Conservation (phyloP, 2,113 vertebrate species). For the Barbus barbus region DNA sequence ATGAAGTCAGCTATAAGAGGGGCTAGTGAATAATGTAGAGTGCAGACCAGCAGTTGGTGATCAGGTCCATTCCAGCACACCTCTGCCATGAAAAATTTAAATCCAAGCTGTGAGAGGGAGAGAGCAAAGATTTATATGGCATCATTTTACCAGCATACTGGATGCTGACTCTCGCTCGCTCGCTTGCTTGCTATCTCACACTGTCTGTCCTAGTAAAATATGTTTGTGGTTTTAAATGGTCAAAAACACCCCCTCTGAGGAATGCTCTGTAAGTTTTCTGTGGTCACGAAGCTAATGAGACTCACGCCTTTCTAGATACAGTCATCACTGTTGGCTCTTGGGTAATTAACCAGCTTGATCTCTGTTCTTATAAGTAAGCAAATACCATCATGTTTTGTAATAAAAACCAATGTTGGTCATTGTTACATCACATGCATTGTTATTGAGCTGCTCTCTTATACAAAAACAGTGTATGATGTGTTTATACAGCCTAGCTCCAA, state of each 20-base stretch:
- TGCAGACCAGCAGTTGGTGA: conserved; percentile 43
- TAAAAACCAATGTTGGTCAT: too few relatives aligned
- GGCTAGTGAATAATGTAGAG: conserved; percentile 69
- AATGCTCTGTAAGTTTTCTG: conserved; percentile 37
- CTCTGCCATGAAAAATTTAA: conserved; percentile 68
- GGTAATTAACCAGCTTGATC: too few relatives aligned
- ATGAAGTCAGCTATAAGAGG: conserved; percentile 64
- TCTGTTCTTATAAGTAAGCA: too few relatives aligned
- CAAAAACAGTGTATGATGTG: too few relatives aligned
- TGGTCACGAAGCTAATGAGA: conserved; percentile 62
- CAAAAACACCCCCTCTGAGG: conserved; percentile 40
- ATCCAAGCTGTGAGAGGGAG: conserved; percentile 36
- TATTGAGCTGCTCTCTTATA: too few relatives aligned
- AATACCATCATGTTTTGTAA: too few relatives aligned
- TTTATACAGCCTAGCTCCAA: too few relatives aligned
- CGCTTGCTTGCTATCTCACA: too few relatives aligned
- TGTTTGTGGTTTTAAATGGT: conserved; percentile 52
- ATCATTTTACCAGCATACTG: conserved; percentile 57
- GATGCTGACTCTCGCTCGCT: conserved; percentile 27
- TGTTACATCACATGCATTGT: too few relatives aligned
- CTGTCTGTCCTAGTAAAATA: conserved; percentile 21
- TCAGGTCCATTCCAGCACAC: conserved; percentile 56
- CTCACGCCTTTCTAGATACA: too few relatives aligned
- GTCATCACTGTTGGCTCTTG: too few relatives aligned
- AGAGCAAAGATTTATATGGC: conserved; percentile 32